Conservation (phyloP, 1,140 invertebrate genomes). For the Adoxophyes honmai region DNA sequence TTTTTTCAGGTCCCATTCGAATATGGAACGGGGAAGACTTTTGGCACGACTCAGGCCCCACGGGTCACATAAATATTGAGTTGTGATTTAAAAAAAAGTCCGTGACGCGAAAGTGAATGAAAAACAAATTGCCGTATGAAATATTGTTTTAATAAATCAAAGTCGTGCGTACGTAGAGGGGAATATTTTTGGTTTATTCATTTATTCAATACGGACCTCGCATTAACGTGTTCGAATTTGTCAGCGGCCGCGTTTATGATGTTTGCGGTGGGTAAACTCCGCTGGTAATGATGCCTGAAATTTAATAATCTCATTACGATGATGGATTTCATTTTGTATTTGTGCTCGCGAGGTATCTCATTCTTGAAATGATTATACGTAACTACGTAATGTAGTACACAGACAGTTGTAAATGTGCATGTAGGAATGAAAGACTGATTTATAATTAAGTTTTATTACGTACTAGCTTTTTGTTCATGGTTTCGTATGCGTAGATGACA, state of each 20-base stretch:
- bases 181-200: constrained; percentile 6
- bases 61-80: background rate
- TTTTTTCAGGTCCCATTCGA: constrained; percentile 19
- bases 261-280: background rate
- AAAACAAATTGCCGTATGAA: constrained; percentile 8
- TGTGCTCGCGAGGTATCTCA: too few relatives aligned
- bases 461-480: too few relatives aligned
- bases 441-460: too few relatives aligned
- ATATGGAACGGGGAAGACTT: background rate
- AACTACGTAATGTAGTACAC: too few relatives aligned
- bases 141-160: constrained; percentile 13
- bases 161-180: background rate
- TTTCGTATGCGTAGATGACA: too few relatives aligned
- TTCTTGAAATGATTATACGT: too few relatives aligned
- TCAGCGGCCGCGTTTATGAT: background rate
- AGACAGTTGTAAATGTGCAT: too few relatives aligned
- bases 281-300: too few relatives aligned
- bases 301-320: too few relatives aligned
- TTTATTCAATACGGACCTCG: background rate
- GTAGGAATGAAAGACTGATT: too few relatives aligned
- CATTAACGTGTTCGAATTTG: background rate
- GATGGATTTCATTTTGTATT: too few relatives aligned
- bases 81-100: background rate
- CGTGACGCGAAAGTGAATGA: constrained; percentile 9
- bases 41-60: background rate